Percentiles rank a stretch among this genome's conserved stretches.
Conservation (phyloP, 37 sponge, comb jelly and placozoan species). For the Aphrocallistes beatrix region DNA sequence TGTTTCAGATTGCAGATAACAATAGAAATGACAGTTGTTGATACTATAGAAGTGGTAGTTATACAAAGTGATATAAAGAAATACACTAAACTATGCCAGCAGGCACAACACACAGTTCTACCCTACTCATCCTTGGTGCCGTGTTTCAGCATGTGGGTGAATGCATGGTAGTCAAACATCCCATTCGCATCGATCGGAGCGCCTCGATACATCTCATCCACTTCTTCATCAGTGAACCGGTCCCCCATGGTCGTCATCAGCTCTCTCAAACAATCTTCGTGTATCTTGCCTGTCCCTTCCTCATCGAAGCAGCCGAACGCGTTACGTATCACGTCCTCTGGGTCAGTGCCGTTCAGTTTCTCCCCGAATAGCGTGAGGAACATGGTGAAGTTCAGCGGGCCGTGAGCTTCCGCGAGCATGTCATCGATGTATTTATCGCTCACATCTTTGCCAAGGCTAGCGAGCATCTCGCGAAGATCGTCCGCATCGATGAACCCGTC, state of each 20-base stretch:
- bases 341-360: slow-evolving; percentile 95
- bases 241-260: slow-evolving; percentile 96
- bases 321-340: slow-evolving; percentile 95
- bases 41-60: no score
- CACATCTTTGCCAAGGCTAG: slow-evolving; percentile 84
- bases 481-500: slow-evolving; percentile 91
- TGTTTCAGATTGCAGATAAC: no score
- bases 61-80: slow-evolving; percentile 8
- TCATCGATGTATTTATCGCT: slow-evolving; percentile 63
- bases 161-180: slow-evolving; percentile 88
- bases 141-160: slow-evolving; percentile 91
- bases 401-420: slow-evolving; percentile 89
- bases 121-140: slow-evolving; percentile 87
- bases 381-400: slow-evolving; percentile 99
- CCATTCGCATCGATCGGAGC: slow-evolving; percentile 84
- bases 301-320: slow-evolving; percentile 98
- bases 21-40: no score
- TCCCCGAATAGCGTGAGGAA: slow-evolving; percentile 97
- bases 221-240: slow-evolving; percentile 68
- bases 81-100: neutral
- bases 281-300: slow-evolving; percentile 76
- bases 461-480: slow-evolving; percentile 88
- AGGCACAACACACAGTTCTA: no score
- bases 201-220: slow-evolving; percentile 88
- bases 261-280: slow-evolving; percentile 86